Conservation (phyloP, 2,113 vertebrate genomes). For the Odontophorus gujanensis region DNA sequence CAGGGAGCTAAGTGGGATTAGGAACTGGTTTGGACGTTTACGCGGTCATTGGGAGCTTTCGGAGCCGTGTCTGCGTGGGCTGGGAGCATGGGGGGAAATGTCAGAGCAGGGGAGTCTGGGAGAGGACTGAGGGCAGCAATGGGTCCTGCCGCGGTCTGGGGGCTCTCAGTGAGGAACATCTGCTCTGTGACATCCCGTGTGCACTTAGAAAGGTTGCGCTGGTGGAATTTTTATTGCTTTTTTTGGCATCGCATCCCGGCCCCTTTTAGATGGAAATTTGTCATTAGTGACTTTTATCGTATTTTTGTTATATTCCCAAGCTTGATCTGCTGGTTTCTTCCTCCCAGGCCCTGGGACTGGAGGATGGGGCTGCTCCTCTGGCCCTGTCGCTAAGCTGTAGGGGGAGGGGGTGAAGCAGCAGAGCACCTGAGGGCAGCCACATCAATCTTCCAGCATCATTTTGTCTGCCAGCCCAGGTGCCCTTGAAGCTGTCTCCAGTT, state of each 20-base stretch:
- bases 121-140: background rate
- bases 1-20: background rate
- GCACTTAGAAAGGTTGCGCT: slow-evolving; percentile 51
- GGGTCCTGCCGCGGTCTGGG: fast-evolving
- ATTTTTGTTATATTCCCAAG: slow-evolving; percentile 45
- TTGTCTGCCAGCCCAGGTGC: background rate
- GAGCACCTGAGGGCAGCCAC: background rate
- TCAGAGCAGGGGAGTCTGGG: background rate
- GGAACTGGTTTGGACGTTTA: background rate
- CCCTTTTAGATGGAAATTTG: slow-evolving; percentile 33
- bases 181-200: slow-evolving; percentile 19
- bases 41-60: background rate
- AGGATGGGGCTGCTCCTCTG: background rate
- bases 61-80: background rate
- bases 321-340: background rate
- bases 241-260: background rate
- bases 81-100: background rate
- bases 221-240: slow-evolving; percentile 68
- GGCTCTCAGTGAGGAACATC: slow-evolving; percentile 32
- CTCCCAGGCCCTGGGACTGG: background rate
- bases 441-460: background rate
- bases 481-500: background rate
- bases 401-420: background rate
- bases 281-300: slow-evolving; percentile 34
- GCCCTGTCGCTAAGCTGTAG: background rate